Percentiles rank a stretch among this genome's conserved stretches.
Conservation (phyloP, 2,888 invertebrate genomes). For the Xestobium rufovillosum region DNA sequence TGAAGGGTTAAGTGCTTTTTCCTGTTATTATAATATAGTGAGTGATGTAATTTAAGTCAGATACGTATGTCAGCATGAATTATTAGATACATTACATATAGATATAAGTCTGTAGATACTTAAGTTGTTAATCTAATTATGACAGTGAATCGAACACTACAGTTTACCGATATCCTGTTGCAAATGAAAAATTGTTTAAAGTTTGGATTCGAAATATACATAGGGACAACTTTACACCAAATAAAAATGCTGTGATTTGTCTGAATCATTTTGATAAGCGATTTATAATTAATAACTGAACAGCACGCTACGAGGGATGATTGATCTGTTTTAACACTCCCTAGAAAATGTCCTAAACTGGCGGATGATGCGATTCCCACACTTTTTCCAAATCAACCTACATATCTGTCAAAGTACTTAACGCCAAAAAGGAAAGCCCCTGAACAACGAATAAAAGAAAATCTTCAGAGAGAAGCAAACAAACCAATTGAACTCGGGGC, state of each 20-base stretch:
- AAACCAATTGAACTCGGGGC: not conserved
- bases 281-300: no score
- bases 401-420: not conserved
- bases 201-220: slow-evolving; percentile 6
- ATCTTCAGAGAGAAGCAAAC: not conserved
- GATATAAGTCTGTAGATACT: no score
- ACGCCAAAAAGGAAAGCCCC: slow-evolving; percentile 1
- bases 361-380: slow-evolving; percentile 2
- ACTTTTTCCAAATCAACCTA: slow-evolving; percentile 5
- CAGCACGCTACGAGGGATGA: not conserved
- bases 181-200: no score
- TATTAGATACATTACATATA: no score
- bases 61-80: no score
- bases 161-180: no score
- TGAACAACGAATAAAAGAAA: slow-evolving; percentile 5
- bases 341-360: slow-evolving; percentile 3
- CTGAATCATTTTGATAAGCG: slow-evolving; percentile 5
- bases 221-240: slow-evolving; percentile 2
- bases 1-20: no score
- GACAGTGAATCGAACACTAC: no score
- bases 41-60: no score
- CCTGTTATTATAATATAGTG: no score
- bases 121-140: no score
- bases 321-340: not conserved
- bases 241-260: slow-evolving; percentile 2